A percentile compares a stretch with the other conserved stretches of the same genome.
These are phyloP conservation scores for Luffia ferchaultella DNA, from an alignment of 2,888 invertebrate species.

Conservation along the genomic window DNA sequence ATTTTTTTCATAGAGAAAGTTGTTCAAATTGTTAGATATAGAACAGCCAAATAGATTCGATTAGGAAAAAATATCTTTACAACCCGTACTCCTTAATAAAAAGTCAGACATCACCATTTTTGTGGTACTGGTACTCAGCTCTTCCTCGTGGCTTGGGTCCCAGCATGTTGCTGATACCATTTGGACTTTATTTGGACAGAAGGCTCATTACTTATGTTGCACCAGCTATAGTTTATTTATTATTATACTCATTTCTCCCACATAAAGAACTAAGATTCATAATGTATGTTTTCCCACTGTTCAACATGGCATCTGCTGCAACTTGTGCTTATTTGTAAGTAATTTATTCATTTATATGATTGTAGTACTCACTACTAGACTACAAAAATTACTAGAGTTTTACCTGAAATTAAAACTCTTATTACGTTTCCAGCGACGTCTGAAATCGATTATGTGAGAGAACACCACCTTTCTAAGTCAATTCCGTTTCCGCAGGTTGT, in stretches of 20 bases:
- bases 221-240: conserved; percentile 80
- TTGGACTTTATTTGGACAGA: conserved; percentile 77
- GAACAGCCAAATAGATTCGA: no score
- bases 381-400: no score
- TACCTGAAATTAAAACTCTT: no score
- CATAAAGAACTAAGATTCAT: conserved; percentile 98
- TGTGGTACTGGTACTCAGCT: conserved; percentile 99
- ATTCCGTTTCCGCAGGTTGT: no score
- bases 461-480: no score
- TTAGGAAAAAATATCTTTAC: no score
- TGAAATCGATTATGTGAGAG: no score
- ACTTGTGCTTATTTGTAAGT: conserved; percentile 91
- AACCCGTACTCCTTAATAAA: conserved; percentile 40
- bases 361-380: background rate
- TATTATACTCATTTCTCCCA: conserved; percentile 93
- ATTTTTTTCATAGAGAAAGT: no score
- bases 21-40: no score
- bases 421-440: no score
- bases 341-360: no score
- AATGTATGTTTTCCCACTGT: conserved; percentile 94
- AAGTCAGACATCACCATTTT: conserved; percentile 85
- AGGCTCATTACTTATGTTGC: conserved; percentile 73
- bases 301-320: conserved; percentile 89
- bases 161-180: conserved; percentile 80
- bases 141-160: conserved; percentile 90